Evolutionary conservation across 2,888 invertebrate genomes (phyloP).

Genomic region (Nezara viridula): DNA sequence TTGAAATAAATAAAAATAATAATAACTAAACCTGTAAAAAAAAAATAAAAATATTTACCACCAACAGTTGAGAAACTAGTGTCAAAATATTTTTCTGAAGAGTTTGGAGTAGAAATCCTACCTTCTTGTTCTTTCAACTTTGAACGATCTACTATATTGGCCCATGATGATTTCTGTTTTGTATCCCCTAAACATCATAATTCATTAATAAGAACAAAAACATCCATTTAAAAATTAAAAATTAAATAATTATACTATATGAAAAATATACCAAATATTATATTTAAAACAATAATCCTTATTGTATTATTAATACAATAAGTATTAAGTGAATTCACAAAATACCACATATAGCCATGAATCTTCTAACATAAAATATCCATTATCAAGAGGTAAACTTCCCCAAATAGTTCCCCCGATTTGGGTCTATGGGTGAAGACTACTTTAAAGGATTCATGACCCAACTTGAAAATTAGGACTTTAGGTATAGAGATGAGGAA

Average conservation of each 20-base stretch:
- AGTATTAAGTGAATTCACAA: too few relatives aligned
- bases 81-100: neutral
- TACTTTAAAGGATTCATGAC: too few relatives aligned
- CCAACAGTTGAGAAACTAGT: neutral
- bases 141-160: neutral
- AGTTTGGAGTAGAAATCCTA: neutral
- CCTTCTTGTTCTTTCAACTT: neutral
- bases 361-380: too few relatives aligned
- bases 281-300: too few relatives aligned
- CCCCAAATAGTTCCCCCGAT: too few relatives aligned
- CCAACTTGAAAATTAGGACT: too few relatives aligned
- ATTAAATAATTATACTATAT: neutral
- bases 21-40: neutral
- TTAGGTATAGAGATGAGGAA: too few relatives aligned
- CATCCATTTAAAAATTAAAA: neutral
- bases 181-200: neutral
- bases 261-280: too few relatives aligned
- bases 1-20: neutral
- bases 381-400: too few relatives aligned
- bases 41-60: slow-evolving; percentile 30
- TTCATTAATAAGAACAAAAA: neutral
- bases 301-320: too few relatives aligned
- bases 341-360: too few relatives aligned
- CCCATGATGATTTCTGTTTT: neutral
- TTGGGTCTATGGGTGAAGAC: too few relatives aligned